phyloP scores from a whole-genome alignment of 2,113 vertebrate species.

The Hyperoodon ampullatus region DNA sequence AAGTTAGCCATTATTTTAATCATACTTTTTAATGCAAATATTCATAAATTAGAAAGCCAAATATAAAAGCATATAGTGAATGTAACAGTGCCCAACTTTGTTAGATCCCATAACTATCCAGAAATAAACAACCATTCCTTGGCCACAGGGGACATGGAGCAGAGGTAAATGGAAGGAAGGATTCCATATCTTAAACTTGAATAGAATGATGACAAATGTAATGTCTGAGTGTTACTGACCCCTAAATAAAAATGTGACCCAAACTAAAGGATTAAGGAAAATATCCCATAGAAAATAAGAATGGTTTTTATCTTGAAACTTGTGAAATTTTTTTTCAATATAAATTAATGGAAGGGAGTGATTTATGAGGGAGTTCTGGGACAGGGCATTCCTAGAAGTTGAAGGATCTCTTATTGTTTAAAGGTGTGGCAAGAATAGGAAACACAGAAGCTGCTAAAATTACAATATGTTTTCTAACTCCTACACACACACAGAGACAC shows the following conservation, averaged over 20 bases:
- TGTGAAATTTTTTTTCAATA: not conserved
- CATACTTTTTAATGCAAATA: not conserved
- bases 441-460: not conserved
- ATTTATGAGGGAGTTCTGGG: not conserved
- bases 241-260: too few relatives aligned
- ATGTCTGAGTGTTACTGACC: too few relatives aligned
- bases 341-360: not conserved
- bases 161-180: too few relatives aligned
- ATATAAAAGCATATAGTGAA: too few relatives aligned
- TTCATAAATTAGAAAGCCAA: not conserved
- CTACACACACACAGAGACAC: accelerated
- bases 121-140: too few relatives aligned
- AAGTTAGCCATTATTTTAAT: not conserved
- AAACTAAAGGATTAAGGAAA: too few relatives aligned
- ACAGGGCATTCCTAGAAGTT: not conserved
- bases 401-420: not conserved
- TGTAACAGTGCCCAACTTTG: too few relatives aligned
- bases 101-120: too few relatives aligned
- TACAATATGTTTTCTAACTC: not conserved
- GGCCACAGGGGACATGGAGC: too few relatives aligned
- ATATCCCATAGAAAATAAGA: not conserved
- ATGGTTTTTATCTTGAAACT: not conserved
- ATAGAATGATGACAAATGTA: too few relatives aligned
- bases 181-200: too few relatives aligned
- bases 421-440: not conserved